These are phyloP conservation scores for Tenebrio molitor DNA, from an alignment of 1,140 invertebrate species.

Conservation along the genomic window DNA sequence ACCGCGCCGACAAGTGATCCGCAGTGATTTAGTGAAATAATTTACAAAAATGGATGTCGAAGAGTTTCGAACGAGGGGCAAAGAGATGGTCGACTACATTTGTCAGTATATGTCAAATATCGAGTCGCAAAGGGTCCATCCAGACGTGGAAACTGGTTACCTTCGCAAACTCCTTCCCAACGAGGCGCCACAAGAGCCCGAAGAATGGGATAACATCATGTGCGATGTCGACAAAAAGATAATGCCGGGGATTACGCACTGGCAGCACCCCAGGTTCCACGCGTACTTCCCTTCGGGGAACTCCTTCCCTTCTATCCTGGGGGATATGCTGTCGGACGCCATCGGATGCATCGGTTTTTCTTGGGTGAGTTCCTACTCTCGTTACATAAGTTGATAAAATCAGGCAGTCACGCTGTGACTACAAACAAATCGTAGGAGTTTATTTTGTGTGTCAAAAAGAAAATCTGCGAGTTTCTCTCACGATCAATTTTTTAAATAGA, in stretches of 20 bases:
- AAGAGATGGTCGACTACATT: constrained; percentile 94
- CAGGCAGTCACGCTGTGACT: background rate
- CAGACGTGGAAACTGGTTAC: constrained; percentile 86
- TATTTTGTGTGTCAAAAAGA: background rate
- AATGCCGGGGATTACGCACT: constrained; percentile 95
- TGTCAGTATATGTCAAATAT: constrained; percentile 88
- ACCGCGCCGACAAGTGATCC: too few species aligned
- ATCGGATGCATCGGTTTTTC: constrained; percentile 89
- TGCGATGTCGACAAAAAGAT: constrained; percentile 90
- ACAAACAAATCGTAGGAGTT: background rate
- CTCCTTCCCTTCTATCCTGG: constrained; percentile 93
- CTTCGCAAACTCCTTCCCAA: constrained; percentile 79
- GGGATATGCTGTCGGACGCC: constrained; percentile 91
- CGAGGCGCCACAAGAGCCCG: constrained; percentile 82
- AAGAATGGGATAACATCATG: constrained; percentile 89
- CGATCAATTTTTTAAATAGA: background rate
- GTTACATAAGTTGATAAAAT: background rate
- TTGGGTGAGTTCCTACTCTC: too few species aligned
- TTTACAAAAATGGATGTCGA: constrained; percentile 23
- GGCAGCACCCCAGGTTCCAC: constrained; percentile 96
- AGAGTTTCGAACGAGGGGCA: constrained; percentile 82
- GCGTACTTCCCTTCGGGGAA: constrained; percentile 96
- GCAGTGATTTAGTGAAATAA: constrained; percentile 6
- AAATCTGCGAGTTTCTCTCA: background rate
- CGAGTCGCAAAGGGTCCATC: constrained; percentile 79